Evolutionary conservation across 1,140 invertebrate genomes (phyloP).

Genomic region (Zaprionus ornatus): DNA sequence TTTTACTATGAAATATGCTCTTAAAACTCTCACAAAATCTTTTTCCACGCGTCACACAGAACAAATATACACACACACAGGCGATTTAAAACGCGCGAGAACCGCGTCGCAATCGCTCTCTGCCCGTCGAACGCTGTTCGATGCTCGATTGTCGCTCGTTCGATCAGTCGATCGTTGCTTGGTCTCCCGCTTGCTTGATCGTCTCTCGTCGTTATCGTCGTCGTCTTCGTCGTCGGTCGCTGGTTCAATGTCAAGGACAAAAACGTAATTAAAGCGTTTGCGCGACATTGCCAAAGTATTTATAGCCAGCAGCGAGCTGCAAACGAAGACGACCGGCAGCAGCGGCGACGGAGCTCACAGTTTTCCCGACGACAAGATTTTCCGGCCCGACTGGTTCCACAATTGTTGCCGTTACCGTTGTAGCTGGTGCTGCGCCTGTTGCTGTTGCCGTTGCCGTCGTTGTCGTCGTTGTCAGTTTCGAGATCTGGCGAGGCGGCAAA

Average conservation of each 20-base stretch:
- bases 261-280: slow-evolving; percentile 79
- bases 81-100: slow-evolving; percentile 50
- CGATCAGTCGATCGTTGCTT: background rate
- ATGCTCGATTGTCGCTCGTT: slow-evolving; percentile 10
- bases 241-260: slow-evolving; percentile 78
- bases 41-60: slow-evolving; percentile 36
- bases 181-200: background rate
- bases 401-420: slow-evolving; percentile 40
- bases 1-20: slow-evolving; percentile 22
- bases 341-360: slow-evolving; percentile 39
- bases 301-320: slow-evolving; percentile 63
- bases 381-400: slow-evolving; percentile 72
- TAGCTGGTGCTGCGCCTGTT: slow-evolving; percentile 15
- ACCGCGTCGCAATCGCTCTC: slow-evolving; percentile 49
- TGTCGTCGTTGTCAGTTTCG: slow-evolving; percentile 28
- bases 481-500: slow-evolving; percentile 34
- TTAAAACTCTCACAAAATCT: slow-evolving; percentile 26
- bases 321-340: slow-evolving; percentile 66
- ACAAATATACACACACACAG: slow-evolving; percentile 9
- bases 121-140: slow-evolving; percentile 10
- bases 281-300: slow-evolving; percentile 75
- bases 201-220: slow-evolving; percentile 18
- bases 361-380: slow-evolving; percentile 80
- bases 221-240: slow-evolving; percentile 15
- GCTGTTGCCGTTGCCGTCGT: background rate